phyloP scores from a whole-genome alignment of 2,113 vertebrate species.

The Macquaria ambigua region DNA sequence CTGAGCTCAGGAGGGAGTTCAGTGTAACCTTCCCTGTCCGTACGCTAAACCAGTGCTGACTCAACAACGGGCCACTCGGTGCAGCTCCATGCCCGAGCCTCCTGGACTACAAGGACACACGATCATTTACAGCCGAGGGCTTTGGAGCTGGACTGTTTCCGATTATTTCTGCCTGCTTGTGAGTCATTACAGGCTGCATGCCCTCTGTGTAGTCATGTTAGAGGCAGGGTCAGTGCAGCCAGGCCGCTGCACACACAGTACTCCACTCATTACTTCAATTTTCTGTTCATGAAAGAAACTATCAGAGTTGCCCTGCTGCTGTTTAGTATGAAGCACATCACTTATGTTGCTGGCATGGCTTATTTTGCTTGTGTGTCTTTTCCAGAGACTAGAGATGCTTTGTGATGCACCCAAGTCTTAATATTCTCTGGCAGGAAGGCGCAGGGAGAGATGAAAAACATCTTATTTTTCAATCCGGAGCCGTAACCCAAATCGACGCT shows the following conservation, averaged over 20 bases:
- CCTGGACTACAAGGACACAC: slow-evolving; percentile 46
- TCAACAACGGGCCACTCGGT: slow-evolving; percentile 46
- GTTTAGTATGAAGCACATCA: slow-evolving; percentile 30
- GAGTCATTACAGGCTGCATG: slow-evolving; percentile 45
- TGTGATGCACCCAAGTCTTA: slow-evolving; percentile 54
- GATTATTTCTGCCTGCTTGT: slow-evolving; percentile 36
- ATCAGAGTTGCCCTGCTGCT: slow-evolving; percentile 30
- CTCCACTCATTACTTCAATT: slow-evolving; percentile 50
- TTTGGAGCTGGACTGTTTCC: slow-evolving; percentile 24
- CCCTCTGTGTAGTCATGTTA: slow-evolving; percentile 30
- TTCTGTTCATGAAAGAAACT: slow-evolving; percentile 29
- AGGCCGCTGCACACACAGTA: slow-evolving; percentile 28
- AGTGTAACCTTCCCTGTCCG: slow-evolving; percentile 15
- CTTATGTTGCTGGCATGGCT: slow-evolving; percentile 10
- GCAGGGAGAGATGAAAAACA: slow-evolving; percentile 54
- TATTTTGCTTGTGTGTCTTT: slow-evolving; percentile 22
- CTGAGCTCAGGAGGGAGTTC: slow-evolving; percentile 11
- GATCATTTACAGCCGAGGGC: slow-evolving; percentile 45
- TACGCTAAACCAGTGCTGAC: slow-evolving; percentile 62
- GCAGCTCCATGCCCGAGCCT: slow-evolving; percentile 41
- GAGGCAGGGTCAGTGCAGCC: slow-evolving; percentile 30
- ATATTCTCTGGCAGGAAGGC: slow-evolving; percentile 60
- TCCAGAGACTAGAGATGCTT: slow-evolving; percentile 26
- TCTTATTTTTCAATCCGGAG: slow-evolving; percentile 53
- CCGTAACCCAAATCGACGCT: slow-evolving; percentile 60